phyloP scores from a whole-genome alignment of 2,888 invertebrate genomes.

The Drosophila greeni region DNA sequence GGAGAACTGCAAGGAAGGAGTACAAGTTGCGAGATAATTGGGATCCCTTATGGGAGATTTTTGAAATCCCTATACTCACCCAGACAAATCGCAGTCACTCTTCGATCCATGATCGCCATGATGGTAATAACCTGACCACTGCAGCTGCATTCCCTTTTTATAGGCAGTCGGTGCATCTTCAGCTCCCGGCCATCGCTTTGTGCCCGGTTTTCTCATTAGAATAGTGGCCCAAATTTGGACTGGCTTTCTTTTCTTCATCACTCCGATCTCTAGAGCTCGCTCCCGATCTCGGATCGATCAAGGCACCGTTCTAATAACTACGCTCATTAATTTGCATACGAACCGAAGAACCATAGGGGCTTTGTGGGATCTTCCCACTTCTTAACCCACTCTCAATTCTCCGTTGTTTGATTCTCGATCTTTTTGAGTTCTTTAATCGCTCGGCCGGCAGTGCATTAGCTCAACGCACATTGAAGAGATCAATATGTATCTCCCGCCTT shows the following conservation, averaged over 20 bases:
- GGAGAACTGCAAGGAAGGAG: conserved; percentile 38
- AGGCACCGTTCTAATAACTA: conserved; percentile 35
- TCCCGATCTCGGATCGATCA: conserved; percentile 38
- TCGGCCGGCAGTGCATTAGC: conserved; percentile 27
- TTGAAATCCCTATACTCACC: conserved; percentile 42
- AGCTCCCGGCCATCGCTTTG: conserved; percentile 45
- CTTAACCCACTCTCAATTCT: background rate
- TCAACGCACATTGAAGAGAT: conserved; percentile 45
- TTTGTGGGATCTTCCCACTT: conserved; percentile 22
- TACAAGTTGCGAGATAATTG: background rate
- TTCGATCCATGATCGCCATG: conserved; percentile 47
- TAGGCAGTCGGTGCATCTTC: conserved; percentile 27
- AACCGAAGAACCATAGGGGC: conserved; percentile 1
- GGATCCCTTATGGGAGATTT: background rate
- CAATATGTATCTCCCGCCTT: conserved; percentile 48
- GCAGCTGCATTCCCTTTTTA: conserved; percentile 36
- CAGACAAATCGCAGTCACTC: conserved; percentile 49
- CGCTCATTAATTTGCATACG: conserved; percentile 35
- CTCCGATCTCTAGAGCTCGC: background rate
- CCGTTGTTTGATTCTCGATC: background rate
- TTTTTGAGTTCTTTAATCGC: conserved; percentile 9
- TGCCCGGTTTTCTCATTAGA: conserved; percentile 63
- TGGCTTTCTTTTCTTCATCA: conserved; percentile 42
- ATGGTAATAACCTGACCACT: conserved; percentile 42
- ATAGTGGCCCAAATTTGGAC: conserved; percentile 41